These are phyloP conservation scores for Melanocharis versteri DNA, from an alignment of 2,113 vertebrate genomes.

Conservation along the genomic window DNA sequence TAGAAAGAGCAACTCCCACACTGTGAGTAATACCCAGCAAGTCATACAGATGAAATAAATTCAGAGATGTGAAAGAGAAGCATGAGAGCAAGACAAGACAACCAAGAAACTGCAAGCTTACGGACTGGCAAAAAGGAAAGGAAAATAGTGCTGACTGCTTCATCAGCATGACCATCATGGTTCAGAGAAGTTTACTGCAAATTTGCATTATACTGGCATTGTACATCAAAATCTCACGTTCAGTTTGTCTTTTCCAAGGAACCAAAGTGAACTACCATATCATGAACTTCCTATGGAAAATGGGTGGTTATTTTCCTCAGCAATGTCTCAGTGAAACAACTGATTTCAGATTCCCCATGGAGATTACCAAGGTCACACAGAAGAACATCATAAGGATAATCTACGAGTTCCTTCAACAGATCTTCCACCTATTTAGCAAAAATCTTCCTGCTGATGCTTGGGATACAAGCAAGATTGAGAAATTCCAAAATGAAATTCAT, in stretches of 20 bases:
- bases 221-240: not conserved
- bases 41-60: conserved; percentile 31
- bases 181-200: not conserved
- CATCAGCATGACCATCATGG: not conserved
- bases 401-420: conserved; percentile 20
- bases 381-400: not conserved
- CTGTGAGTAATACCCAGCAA: conserved; percentile 19
- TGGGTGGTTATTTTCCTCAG: not conserved
- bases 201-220: not conserved
- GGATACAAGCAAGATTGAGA: not conserved
- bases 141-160: not conserved
- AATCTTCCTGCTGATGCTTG: not conserved
- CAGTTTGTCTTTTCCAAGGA: conserved; percentile 27
- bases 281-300: conserved; percentile 5
- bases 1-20: not conserved
- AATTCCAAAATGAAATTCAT: conserved; percentile 36
- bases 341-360: conserved; percentile 51
- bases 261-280: not conserved
- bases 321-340: conserved; percentile 15
- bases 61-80: conserved; percentile 12
- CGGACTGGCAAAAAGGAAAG: not conserved
- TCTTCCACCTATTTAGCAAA: conserved; percentile 47
- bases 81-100: not conserved
- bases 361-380: not conserved
- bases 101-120: not conserved